Conservation (phyloP, 2,113 vertebrate species). For the Thermophis baileyi region DNA sequence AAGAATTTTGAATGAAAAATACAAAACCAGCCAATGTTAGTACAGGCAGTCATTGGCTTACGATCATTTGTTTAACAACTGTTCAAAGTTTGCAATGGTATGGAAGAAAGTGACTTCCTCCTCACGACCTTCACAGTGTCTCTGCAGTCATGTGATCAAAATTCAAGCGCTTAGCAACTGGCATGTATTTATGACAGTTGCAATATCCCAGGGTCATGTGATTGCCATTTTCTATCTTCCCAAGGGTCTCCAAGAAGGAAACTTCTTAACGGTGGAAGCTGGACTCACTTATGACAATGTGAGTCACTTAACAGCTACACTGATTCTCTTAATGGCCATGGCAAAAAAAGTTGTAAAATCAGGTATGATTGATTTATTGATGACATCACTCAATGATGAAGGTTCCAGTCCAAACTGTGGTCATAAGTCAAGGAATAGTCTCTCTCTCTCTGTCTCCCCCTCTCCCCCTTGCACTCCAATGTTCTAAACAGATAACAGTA, state of each 20-base stretch:
- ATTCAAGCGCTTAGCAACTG: neutral
- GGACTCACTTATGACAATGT: neutral
- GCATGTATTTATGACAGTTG: neutral
- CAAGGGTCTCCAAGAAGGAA: neutral
- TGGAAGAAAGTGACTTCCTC: neutral
- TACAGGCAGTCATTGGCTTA: neutral
- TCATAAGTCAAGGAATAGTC: no score
- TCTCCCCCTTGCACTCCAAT: neutral
- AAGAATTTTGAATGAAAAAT: neutral
- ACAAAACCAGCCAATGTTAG: neutral
- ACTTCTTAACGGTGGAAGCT: neutral
- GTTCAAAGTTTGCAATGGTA: neutral
- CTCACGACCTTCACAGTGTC: neutral
- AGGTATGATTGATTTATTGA: neutral
- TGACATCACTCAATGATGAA: neutral
- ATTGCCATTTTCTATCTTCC: neutral
- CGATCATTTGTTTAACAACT: neutral
- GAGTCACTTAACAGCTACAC: neutral
- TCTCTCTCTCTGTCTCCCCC: no score
- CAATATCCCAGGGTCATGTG: neutral
- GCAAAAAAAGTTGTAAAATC: neutral
- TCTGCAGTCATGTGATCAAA: neutral
- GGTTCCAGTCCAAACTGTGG: neutral
- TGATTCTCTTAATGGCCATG: neutral
- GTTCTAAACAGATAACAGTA: neutral